Evolutionary conservation across 1,140 invertebrate species (phyloP), one percentile per base, ranked within the genome.

Genomic region (Copidosoma floridanum): DNA sequence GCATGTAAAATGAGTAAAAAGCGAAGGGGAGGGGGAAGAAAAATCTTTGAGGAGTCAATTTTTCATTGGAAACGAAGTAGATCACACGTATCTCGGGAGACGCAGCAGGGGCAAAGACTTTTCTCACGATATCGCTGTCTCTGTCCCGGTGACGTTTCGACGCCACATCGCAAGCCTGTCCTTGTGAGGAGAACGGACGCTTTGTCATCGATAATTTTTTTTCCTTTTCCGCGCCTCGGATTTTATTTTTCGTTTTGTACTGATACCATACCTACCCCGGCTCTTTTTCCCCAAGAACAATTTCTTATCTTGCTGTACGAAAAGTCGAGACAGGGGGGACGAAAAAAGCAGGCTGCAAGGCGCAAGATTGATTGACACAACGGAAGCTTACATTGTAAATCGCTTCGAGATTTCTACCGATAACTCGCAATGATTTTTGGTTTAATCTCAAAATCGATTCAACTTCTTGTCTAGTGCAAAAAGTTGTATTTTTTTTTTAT

Each of bases 11-110:
- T 57, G 35, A 54, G 41, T 37, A 40, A 37, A 37, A 10, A 37
- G 12, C 12, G 27, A 32, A 12, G 37, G 14, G 18, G 44, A 58
- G 20, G 26, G 2, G 26, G 8, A 54, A 35, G 24, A 48, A 54
- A 54, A 38, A 51, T 59, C 48, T 59, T n/a, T 20, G 38, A 44
- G 46, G 37, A 41, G 37, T 61, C 52, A 44, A 61, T 55, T 61
- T 61, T 61, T 61, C 52, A 48, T 60, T 14, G 43, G 58, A 61
- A 48, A 61, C 43, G 55, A 44, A 61, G 58, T 55, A 54, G 48
- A 55, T 54, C 51, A 37, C 35, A 55, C 44, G 46, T 50, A 54
- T 55, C 52, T 61, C 44, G 12, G 24, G 58, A 41, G 52, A 61
- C 44, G 57, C 27, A 35, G n/a, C 18, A 48, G 16, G 52, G 29